Evolutionary conservation across 1,140 invertebrate species (phyloP).

Genomic region (Drosophila virilis): DNA sequence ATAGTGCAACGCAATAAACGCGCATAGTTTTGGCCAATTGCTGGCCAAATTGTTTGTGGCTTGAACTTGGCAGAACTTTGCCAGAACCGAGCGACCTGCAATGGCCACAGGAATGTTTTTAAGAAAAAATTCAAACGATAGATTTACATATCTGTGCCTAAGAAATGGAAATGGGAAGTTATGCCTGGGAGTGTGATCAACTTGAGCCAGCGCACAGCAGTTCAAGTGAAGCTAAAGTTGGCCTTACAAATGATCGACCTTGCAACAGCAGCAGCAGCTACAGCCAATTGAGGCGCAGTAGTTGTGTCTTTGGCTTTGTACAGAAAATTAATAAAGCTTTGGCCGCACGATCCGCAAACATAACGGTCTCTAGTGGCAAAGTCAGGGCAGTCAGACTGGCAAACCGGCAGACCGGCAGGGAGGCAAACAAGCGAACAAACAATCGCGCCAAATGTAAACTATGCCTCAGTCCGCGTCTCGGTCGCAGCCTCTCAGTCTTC

Average conservation of each 20-base stretch:
- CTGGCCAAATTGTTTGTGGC: slow-evolving; percentile 63
- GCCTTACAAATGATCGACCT: slow-evolving; percentile 66
- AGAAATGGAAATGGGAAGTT: slow-evolving; percentile 6
- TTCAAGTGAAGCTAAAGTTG: slow-evolving; percentile 33
- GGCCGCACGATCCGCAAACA: slow-evolving; percentile 68
- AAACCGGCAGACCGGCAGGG: no score
- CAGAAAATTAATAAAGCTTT: slow-evolving; percentile 70
- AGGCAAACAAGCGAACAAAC: slow-evolving; percentile 51
- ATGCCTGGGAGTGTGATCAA: slow-evolving; percentile 7
- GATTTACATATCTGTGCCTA: slow-evolving; percentile 33
- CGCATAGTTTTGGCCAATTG: slow-evolving; percentile 69
- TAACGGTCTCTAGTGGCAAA: slow-evolving; percentile 64
- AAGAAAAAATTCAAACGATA: not conserved
- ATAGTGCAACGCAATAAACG: slow-evolving; percentile 30
- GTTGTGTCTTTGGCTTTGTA: slow-evolving; percentile 16
- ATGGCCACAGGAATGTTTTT: slow-evolving; percentile 8
- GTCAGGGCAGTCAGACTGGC: slow-evolving; percentile 3
- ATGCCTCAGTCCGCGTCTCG: slow-evolving; percentile 24
- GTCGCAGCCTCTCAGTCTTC: not conserved
- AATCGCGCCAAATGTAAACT: slow-evolving; percentile 66
- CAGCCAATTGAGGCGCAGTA: slow-evolving; percentile 43
- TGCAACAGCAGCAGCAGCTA: slow-evolving; percentile 48
- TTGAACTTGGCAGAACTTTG: slow-evolving; percentile 33
- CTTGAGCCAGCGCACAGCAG: slow-evolving; percentile 14
- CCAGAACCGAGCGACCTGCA: not conserved